phyloP scores from a whole-genome alignment of 64 coral and sea anemone species.

The Dendronephthya gigantea region DNA sequence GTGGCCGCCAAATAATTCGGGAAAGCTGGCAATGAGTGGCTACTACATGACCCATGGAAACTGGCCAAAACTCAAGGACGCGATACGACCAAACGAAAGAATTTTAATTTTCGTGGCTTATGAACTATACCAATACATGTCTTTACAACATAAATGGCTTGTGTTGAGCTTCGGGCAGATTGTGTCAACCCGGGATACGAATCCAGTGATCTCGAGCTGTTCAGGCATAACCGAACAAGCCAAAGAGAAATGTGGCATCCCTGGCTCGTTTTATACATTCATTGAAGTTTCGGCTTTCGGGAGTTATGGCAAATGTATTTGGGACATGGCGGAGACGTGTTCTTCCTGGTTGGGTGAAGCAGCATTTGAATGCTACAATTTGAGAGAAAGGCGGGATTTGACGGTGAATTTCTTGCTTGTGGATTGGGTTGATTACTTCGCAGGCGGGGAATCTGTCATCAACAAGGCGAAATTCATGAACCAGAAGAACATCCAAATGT shows the following conservation, averaged over 20 bases:
- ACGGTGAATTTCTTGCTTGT: constrained; percentile 32
- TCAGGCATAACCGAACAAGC: neutral
- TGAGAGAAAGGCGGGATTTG: neutral
- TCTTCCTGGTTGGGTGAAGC: constrained; percentile 19
- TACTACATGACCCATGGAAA: constrained; percentile 9
- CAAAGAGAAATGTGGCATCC: neutral
- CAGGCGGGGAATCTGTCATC: neutral
- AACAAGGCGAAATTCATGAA: constrained; percentile 21
- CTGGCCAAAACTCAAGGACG: constrained; percentile 29
- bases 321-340: neutral
- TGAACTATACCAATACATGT: neutral
- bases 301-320: neutral
- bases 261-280: too few species aligned
- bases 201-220: neutral
- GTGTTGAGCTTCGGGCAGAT: neutral
- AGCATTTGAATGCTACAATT: neutral
- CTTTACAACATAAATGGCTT: constrained; percentile 1
- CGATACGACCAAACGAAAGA: constrained; percentile 25
- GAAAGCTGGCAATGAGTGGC: constrained; percentile 1
- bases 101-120: constrained; percentile 37
- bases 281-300: neutral
- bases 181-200: neutral
- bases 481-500: constrained; percentile 16
- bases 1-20: neutral
- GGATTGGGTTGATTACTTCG: constrained; percentile 20